Evolutionary conservation across 2,113 vertebrate species (phyloP), one percentile per base, ranked within the genome.

Genomic region (Callorhinus ursinus): DNA sequence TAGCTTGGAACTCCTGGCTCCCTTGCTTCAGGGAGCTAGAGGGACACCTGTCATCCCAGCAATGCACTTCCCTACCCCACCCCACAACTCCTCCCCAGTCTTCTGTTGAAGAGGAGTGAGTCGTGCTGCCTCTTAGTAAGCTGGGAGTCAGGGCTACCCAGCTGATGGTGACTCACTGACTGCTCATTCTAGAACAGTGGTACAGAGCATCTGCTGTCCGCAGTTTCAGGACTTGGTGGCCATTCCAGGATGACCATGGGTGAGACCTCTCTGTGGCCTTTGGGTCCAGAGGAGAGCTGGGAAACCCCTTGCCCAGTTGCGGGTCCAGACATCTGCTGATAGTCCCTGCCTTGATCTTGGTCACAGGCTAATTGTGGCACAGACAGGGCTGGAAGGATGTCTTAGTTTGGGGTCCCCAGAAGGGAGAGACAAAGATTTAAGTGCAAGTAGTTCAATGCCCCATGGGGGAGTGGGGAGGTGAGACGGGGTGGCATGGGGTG

Each of bases 111-210:
- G 92, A 63, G 63, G 36, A 92, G 74, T 77, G 72, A 59, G 46
- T 93, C 57, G 22, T 26, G 24, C 57, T 36, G 84, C n/a, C 53
- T 84, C 39, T 65, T 57, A 49, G 69, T 51, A 63, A 53, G 61
- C 8, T 55, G 67, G 77, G 15, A 94, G 69, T 19, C 0, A 1
- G 1, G 14, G 42, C 49, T 1, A 1, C 57, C 65, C 33, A 74
- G 90, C 39, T 77, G 36, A 71, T 61, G 39, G 59, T 96, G 95
- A 97, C 79, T 97, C 92, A 93, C 18, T 69, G 14, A 39, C 13
- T 61, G 49, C 36, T 96, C 89, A 69, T 51, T 81, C 57, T 72
- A 55, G 81, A 90, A n/a, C 12, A 6, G 4, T 39, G n/a, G 46
- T 8, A 42, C 33, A 0, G 19, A 72, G 31, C 19, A 28, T 57